Conservation (phyloP, 2,888 invertebrate species). For the Uloborus plumipes region DNA sequence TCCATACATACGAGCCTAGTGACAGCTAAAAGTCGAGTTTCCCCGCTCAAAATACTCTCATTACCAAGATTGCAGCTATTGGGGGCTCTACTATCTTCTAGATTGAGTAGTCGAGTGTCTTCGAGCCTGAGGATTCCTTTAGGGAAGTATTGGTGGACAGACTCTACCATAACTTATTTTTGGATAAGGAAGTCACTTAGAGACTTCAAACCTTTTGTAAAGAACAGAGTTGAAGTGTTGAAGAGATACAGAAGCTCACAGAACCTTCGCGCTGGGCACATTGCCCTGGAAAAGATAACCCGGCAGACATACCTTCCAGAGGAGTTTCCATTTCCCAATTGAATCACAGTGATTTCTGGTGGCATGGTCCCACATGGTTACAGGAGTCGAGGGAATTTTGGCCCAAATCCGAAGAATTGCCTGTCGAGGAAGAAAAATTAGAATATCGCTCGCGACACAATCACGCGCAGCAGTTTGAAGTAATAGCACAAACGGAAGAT, state of each 20-base stretch:
- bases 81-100: background rate
- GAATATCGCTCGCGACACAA: background rate
- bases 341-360: background rate
- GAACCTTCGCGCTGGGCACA: background rate
- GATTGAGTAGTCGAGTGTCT: background rate
- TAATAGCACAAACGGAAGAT: background rate
- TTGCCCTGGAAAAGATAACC: background rate
- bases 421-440: background rate
- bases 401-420: background rate
- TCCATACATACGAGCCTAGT: background rate
- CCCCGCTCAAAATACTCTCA: background rate
- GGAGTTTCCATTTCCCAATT: background rate
- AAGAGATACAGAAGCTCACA: background rate
- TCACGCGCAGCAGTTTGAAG: background rate
- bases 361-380: background rate
- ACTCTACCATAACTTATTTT: background rate
- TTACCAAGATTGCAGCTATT: background rate
- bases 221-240: background rate
- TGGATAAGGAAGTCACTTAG: background rate
- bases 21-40: background rate
- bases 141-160: background rate
- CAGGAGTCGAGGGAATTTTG: background rate
- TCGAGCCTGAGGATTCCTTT: background rate
- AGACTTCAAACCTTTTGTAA: background rate
- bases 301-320: background rate